Base-by-base conservation (phyloP, 2,113 vertebrate species). In the Uropsilus gracilis region DNA sequence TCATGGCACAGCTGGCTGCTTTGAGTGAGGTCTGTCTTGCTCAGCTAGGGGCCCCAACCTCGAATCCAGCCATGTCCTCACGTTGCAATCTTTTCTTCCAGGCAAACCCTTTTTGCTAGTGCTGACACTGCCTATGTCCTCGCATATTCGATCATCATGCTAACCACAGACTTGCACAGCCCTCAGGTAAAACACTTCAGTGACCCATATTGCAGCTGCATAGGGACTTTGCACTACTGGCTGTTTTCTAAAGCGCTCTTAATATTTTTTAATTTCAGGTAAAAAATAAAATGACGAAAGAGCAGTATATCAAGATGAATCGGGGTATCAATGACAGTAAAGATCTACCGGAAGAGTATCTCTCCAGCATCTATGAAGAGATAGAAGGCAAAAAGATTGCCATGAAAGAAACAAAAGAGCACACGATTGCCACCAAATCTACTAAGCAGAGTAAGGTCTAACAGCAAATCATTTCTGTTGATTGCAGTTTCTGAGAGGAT, bases 241-340 rank as follows among this genome's bases (percentile, higher is more conserved):
- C 12, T 80, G 17, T 71, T 86, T 96, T 86, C n/a, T 10, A 71
- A 87, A 44, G 81, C n/a, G 5, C 46, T 94, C 87, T 64, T 66
- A 34, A 32, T 75, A 55, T 68, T 95, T 85, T 42, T 1, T 1
- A 68, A 94, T 97, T 97, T 95, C 91, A 99, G 99, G 99, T 99
- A 69, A 99, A 99, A 97, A 99, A 99, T 98, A 99, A 99, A 97
- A 99, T 99, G 99, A 99, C 99, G 4, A 99, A 99, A 98, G 99
- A 99, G 71, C 99, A 99, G 95, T 99, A 99, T 98, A 99, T 99
- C 96, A 99, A 99, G 98, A 99, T 99, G 99, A 99, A 99, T 97
- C 98, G 99, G 6, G 99, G 99, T 3, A 99, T 99, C 91, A 99
- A 99, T 28, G 99, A 99, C 96, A 99, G 99, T 89, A 99, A 99